Evolutionary conservation across 2,888 invertebrate species (phyloP).

Genomic region (Papilio demoleus): DNA sequence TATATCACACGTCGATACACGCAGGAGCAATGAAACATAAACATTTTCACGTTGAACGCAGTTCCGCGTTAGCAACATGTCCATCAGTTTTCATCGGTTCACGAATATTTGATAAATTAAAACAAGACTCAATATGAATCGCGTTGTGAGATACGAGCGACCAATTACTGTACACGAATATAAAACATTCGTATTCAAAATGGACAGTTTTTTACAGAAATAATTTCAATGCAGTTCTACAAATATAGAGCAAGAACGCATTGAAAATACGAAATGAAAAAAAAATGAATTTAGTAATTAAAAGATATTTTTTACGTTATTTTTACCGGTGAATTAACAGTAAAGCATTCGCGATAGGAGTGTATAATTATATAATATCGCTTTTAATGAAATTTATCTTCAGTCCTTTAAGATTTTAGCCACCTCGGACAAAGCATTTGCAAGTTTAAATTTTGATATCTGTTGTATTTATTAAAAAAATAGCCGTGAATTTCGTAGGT

Average conservation of each 20-base stretch:
- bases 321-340: too few species aligned
- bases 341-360: too few species aligned
- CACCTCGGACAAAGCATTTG: too few species aligned
- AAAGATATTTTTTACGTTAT: not conserved
- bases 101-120: slow-evolving; percentile 40
- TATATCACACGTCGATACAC: not conserved
- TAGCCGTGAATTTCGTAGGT: too few species aligned
- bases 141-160: slow-evolving; percentile 28
- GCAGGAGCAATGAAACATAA: slow-evolving; percentile 18
- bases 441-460: too few species aligned
- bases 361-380: too few species aligned
- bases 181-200: slow-evolving; percentile 36
- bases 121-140: slow-evolving; percentile 40
- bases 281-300: slow-evolving; percentile 17
- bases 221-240: slow-evolving; percentile 23
- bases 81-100: slow-evolving; percentile 39
- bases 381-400: too few species aligned
- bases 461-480: too few species aligned
- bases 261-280: slow-evolving; percentile 20
- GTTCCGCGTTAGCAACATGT: slow-evolving; percentile 20
- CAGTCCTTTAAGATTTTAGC: too few species aligned
- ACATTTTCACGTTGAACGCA: slow-evolving; percentile 9
- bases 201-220: slow-evolving; percentile 31
- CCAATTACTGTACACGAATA: slow-evolving; percentile 37
- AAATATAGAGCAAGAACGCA: slow-evolving; percentile 16